Evolutionary conservation across 2,113 vertebrate genomes (phyloP).

Genomic region (Pongo abelii): DNA sequence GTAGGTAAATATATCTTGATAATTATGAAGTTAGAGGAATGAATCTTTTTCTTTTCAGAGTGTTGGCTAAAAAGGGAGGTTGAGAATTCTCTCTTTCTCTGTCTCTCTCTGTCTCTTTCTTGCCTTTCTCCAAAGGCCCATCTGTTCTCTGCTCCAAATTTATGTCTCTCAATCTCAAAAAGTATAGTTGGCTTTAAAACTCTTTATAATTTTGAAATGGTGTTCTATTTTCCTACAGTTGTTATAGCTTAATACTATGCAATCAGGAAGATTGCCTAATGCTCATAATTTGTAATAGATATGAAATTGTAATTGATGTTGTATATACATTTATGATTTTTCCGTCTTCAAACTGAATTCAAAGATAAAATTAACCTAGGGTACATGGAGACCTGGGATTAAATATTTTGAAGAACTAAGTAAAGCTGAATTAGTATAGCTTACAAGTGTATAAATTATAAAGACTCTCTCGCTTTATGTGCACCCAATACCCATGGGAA

Average conservation of each 20-base stretch:
- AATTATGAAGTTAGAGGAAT: slow-evolving; percentile 56
- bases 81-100: background rate
- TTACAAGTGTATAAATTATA: background rate
- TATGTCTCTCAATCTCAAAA: slow-evolving; percentile 52
- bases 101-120: background rate
- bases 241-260: slow-evolving; percentile 28
- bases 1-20: slow-evolving; percentile 45
- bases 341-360: background rate
- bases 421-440: background rate
- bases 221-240: slow-evolving; percentile 65
- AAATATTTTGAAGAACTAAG: background rate
- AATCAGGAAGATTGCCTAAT: background rate
- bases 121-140: background rate
- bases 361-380: slow-evolving; percentile 36
- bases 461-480: background rate
- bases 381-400: background rate
- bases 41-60: slow-evolving; percentile 47
- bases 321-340: slow-evolving; percentile 31
- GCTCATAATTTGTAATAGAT: slow-evolving; percentile 59
- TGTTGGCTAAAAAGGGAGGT: background rate
- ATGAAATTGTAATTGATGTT: slow-evolving; percentile 49
- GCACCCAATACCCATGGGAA: background rate
- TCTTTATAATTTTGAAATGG: slow-evolving; percentile 57
- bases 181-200: slow-evolving; percentile 76
- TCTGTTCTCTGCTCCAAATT: slow-evolving; percentile 61